Percentiles rank a stretch among this genome's conserved stretches.
phyloP scores from a whole-genome alignment of 2,888 invertebrate genomes.

The Lepidonotus clava region DNA sequence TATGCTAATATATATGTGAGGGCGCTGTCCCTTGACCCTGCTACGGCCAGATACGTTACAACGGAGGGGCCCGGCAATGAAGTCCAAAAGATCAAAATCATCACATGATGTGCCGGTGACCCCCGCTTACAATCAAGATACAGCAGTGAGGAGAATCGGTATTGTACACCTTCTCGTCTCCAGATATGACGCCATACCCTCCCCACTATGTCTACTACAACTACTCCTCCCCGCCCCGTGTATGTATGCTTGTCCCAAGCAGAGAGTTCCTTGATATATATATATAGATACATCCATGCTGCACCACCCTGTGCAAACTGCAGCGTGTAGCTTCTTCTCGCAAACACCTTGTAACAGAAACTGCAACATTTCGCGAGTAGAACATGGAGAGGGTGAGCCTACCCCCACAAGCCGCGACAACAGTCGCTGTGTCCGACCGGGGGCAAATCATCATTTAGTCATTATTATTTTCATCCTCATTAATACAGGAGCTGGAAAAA shows the following conservation, averaged over 20 bases:
- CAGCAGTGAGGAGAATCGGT: neutral
- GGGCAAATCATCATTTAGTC: too few species aligned
- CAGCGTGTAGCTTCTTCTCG: too few species aligned
- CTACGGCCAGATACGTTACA: neutral
- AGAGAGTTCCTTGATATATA: too few species aligned
- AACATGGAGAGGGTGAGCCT: neutral
- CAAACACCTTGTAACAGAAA: too few species aligned
- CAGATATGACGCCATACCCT: neutral
- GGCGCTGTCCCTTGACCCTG: neutral
- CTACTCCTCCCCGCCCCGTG: too few species aligned
- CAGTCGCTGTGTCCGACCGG: neutral
- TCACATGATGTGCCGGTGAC: constrained; percentile 14
- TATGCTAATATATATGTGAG: constrained; percentile 13
- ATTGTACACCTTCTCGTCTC: neutral
- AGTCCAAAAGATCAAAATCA: neutral
- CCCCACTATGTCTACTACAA: neutral
- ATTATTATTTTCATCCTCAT: too few species aligned
- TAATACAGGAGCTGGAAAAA: neutral
- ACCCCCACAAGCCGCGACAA: neutral
- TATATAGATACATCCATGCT: too few species aligned
- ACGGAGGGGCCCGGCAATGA: neutral
- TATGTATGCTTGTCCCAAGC: too few species aligned
- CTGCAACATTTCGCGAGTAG: too few species aligned
- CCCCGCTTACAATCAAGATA: neutral
- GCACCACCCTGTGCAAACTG: too few species aligned